phyloP scores from a whole-genome alignment of 2,888 invertebrate species.

The Eupithecia dodoneata region DNA sequence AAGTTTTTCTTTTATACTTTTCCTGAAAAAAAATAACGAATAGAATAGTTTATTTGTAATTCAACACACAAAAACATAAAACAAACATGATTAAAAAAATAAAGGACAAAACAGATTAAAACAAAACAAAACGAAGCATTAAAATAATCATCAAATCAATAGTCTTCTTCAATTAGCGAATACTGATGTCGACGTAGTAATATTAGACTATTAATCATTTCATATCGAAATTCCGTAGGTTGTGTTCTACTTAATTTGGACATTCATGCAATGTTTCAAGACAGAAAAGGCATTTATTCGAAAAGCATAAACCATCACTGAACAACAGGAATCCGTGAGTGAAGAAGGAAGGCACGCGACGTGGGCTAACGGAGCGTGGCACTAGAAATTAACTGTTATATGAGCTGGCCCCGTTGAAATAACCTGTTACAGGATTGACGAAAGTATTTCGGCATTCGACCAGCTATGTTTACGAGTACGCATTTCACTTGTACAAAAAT shows the following conservation, averaged over 20 bases:
- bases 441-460: conserved; percentile 63
- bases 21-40: background rate
- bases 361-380: conserved; percentile 77
- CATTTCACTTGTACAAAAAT: conserved; percentile 45
- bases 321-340: conserved; percentile 61
- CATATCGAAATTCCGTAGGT: background rate
- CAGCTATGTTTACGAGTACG: conserved; percentile 43
- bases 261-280: conserved; percentile 16
- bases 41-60: no score
- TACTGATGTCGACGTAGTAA: background rate
- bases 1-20: background rate
- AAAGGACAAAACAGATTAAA: no score
- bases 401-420: conserved; percentile 63
- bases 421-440: conserved; percentile 71
- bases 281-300: conserved; percentile 31
- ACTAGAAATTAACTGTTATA: conserved; percentile 82
- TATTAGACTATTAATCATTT: background rate
- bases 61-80: no score
- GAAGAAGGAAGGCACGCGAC: conserved; percentile 81
- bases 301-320: conserved; percentile 44
- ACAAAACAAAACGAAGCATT: no score
- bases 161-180: background rate
- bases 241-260: conserved; percentile 7
- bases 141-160: no score
- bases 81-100: no score